Evolutionary conservation across 2,888 invertebrate species (phyloP).

Genomic region (Carabus problematicus): DNA sequence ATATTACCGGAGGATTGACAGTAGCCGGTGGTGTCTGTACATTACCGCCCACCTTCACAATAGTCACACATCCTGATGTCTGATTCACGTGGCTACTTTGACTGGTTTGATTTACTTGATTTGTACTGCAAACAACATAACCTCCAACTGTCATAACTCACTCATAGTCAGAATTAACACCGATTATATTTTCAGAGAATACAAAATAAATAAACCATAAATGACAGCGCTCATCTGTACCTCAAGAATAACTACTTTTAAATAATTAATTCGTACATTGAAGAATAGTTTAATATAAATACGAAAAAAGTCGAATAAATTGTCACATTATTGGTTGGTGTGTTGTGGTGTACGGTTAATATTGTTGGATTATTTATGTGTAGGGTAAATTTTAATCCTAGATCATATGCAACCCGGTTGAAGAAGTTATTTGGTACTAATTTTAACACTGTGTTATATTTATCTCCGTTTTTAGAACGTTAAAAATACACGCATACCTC

Average conservation of each 20-base stretch:
- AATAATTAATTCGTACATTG: not conserved
- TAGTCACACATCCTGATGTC: constrained; percentile 78
- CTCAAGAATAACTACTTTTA: not conserved
- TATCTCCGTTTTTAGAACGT: too few species aligned
- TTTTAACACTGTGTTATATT: too few species aligned
- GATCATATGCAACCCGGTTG: too few species aligned
- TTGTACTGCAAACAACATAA: constrained; percentile 49
- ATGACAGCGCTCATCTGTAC: not conserved
- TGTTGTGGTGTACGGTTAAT: too few species aligned
- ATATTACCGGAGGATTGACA: constrained; percentile 45
- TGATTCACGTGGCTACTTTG: constrained; percentile 68
- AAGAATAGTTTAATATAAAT: not conserved
- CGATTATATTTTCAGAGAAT: constrained; percentile 3
- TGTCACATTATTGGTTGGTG: too few species aligned
- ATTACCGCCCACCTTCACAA: constrained; percentile 74
- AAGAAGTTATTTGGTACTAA: too few species aligned
- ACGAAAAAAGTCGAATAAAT: too few species aligned
- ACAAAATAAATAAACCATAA: not conserved
- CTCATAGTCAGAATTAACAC: not conserved
- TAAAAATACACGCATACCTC: constrained; percentile 50
- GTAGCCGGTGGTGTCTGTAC: constrained; percentile 45
- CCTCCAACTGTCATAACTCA: too few species aligned
- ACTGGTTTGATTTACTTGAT: constrained; percentile 51
- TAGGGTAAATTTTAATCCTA: too few species aligned
- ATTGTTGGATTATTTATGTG: not conserved